Evolutionary conservation across 2,113 vertebrate genomes (phyloP).

Genomic region (Bos taurus): DNA sequence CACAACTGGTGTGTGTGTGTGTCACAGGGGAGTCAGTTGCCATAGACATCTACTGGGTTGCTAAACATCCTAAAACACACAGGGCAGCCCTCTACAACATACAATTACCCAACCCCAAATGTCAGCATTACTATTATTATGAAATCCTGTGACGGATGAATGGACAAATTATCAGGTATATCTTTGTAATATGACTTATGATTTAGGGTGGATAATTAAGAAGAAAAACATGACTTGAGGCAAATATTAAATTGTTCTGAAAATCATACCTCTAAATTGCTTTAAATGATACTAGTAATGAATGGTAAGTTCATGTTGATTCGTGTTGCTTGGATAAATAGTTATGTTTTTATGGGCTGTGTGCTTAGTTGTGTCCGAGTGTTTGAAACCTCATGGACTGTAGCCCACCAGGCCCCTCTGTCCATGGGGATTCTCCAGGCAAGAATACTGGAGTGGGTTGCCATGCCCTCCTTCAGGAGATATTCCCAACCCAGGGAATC

Average conservation of each 20-base stretch:
- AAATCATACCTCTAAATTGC: neutral
- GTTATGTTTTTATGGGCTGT: neutral
- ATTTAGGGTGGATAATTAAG: neutral
- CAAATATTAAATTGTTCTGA: neutral
- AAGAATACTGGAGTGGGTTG: neutral
- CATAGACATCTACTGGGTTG: neutral
- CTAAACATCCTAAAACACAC: neutral
- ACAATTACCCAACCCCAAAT: neutral
- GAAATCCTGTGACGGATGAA: neutral
- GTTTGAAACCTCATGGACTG: neutral
- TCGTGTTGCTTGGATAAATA: neutral
- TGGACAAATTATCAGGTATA: neutral
- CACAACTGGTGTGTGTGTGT: neutral
- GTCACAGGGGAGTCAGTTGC: neutral
- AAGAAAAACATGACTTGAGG: neutral
- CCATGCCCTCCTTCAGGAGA: neutral
- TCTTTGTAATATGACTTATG: neutral
- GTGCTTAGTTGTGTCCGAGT: neutral
- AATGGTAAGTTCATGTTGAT: neutral
- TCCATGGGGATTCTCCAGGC: neutral
- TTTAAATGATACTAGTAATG: neutral
- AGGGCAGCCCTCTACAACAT: neutral
- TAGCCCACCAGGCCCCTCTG: neutral
- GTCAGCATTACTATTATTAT: neutral
- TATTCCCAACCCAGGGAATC: neutral